Evolutionary conservation across 2,797 vertebrate genomes (phyloP), one percentile per base, ranked within the genome.

Genomic region (Arctocebus calabarensis): DNA sequence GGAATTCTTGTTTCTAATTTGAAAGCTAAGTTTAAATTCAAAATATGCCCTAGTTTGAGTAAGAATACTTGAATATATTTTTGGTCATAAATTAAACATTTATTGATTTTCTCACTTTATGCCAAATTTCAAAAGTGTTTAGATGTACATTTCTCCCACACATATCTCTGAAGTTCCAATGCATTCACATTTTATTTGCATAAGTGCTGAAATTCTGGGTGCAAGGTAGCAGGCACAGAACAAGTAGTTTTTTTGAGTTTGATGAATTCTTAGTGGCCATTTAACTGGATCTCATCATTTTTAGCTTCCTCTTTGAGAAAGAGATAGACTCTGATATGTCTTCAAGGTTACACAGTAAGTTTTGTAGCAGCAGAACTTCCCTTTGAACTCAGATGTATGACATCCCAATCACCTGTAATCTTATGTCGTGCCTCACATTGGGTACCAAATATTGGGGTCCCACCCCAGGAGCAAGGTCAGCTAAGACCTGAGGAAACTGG

Each of bases 101-200:
- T 71, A 85, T n/a, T 45, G 13, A 43, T 87, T 86, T 90, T 62
- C 27, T 89, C 9, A 87, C 77, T 97, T 94, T 84, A 95, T 84
- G 5, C 79, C 16, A 37, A 22, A 75, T 77, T n/a, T 71, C 64
- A 88, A 29, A 17, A 91, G 13, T 83, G 13, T 92, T 91, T 84
- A 90, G 77, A 96, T 73, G 13, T 82, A 55, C 4, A 16, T 85
- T 84, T 19, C 0, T 0, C 7, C 45, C 66, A 20, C 12, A 40
- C 55, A 19, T 16, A 32, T 94, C 43, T 62, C 27, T 77, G 45
- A 71, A 48, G 7, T 13, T 96, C 19, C 13, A 78, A 71, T 82
- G 84, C 45, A 82, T 64, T 29, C 25, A 43, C 10, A 75, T 85
- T 84, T 89, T 34, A 48, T 90, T 82, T 82, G 23, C 13, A 32